These are phyloP conservation scores for Lycocorax pyrrhopterus DNA, from an alignment of 2,113 vertebrate genomes.

Conservation along the genomic window DNA sequence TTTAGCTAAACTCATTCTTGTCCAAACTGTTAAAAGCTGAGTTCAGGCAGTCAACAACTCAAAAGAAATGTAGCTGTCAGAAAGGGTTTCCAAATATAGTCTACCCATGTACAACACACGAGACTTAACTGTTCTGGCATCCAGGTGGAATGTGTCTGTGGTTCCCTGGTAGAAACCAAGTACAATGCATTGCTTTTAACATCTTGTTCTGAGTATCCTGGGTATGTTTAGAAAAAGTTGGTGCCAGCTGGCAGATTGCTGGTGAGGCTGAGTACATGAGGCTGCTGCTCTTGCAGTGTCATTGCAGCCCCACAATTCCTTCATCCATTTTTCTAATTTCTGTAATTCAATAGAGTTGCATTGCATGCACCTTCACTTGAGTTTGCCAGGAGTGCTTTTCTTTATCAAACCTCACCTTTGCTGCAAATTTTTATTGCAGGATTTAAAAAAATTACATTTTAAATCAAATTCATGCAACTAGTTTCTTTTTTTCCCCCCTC, in stretches of 20 bases:
- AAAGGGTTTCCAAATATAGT: neutral
- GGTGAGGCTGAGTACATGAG: neutral
- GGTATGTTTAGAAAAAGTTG: slow-evolving; percentile 36
- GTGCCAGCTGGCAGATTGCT: slow-evolving; percentile 44
- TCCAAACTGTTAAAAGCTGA: neutral
- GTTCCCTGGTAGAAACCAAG: neutral
- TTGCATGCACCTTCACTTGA: neutral
- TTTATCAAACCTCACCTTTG: neutral
- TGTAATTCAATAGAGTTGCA: neutral
- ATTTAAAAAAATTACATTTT: neutral
- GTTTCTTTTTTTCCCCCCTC: neutral
- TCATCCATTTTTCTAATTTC: neutral
- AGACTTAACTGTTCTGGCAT: slow-evolving; percentile 7
- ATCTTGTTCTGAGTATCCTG: slow-evolving; percentile 37
- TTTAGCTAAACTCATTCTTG: neutral
- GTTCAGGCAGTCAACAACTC: neutral
- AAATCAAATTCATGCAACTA: neutral
- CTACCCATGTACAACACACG: neutral
- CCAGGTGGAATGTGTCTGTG: slow-evolving; percentile 35
- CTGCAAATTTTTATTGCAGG: neutral
- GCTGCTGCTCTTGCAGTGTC: neutral
- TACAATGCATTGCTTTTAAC: neutral
- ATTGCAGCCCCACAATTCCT: neutral
- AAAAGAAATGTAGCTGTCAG: neutral
- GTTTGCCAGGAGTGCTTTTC: neutral